Conservation (phyloP, 2,797 vertebrate species). For the Cygnus olor region DNA sequence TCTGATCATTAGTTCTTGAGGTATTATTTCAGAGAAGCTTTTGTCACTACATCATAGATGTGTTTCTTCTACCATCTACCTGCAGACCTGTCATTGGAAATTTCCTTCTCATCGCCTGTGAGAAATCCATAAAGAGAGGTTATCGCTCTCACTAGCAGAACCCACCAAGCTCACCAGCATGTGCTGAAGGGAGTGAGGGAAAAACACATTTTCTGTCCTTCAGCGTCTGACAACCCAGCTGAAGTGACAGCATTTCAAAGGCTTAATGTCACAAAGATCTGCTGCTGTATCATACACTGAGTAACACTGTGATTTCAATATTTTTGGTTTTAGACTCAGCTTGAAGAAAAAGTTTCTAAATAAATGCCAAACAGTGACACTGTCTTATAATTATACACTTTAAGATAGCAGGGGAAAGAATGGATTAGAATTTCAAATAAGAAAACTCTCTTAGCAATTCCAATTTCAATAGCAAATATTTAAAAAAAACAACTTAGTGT, state of each 20-base stretch:
- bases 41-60: background rate
- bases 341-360: slow-evolving; percentile 3
- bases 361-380: background rate
- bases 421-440: slow-evolving; percentile 36
- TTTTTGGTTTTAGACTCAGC: background rate
- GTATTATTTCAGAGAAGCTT: background rate
- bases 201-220: background rate
- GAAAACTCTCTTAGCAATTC: background rate
- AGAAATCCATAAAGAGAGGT: background rate
- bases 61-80: background rate
- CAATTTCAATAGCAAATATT: background rate
- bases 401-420: background rate
- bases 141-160: background rate
- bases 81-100: background rate
- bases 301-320: background rate
- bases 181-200: background rate
- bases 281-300: background rate
- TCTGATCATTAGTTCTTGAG: background rate
- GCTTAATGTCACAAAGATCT: background rate
- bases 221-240: background rate
- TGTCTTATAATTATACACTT: background rate
- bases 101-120: background rate
- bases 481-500: background rate
- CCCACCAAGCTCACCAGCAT: background rate
- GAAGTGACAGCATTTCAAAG: background rate